phyloP scores from a whole-genome alignment of 2,797 vertebrate genomes.

The Garrulus glandarius region DNA sequence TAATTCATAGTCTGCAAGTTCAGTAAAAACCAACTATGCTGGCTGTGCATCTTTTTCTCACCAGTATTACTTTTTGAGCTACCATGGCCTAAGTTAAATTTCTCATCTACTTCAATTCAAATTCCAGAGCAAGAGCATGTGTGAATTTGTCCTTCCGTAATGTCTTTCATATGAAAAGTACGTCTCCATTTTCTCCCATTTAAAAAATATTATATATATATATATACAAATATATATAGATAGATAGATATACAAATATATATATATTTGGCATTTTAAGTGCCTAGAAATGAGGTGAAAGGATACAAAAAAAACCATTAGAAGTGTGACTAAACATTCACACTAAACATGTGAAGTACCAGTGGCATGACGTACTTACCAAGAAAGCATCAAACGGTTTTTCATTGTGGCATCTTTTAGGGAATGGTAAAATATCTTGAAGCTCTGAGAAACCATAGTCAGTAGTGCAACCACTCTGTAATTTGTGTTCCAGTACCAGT shows the following conservation, averaged over 20 bases:
- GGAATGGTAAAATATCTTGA: not conserved
- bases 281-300: not conserved
- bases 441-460: not conserved
- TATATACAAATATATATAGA: no score
- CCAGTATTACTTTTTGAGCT: not conserved
- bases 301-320: not conserved
- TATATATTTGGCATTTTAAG: not conserved
- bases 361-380: not conserved
- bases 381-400: not conserved
- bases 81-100: not conserved
- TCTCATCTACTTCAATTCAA: not conserved
- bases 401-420: not conserved
- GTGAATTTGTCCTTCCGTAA: not conserved
- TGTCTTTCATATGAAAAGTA: not conserved
- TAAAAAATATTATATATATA: not conserved
- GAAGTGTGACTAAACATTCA: not conserved
- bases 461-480: not conserved
- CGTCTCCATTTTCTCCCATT: not conserved
- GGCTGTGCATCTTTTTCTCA: not conserved
- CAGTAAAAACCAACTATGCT: not conserved
- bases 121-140: not conserved
- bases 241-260: no score
- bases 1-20: not conserved
- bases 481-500: not conserved
- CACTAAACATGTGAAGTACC: not conserved